Conservation (phyloP, 1,140 invertebrate genomes). For the Drosophila navojoa region DNA sequence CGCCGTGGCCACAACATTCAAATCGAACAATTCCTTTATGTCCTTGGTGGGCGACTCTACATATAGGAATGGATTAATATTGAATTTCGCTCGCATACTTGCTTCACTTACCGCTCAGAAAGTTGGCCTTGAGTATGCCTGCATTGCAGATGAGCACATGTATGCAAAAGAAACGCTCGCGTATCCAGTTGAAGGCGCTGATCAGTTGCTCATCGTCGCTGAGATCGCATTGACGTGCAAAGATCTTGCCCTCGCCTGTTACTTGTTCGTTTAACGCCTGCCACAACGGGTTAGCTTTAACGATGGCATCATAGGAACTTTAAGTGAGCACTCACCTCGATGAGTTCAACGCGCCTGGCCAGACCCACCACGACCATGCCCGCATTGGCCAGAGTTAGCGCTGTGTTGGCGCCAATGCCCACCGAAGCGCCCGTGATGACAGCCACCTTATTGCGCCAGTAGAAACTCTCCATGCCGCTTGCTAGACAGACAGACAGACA, state of each 20-base stretch:
- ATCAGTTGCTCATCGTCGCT: conserved; percentile 86
- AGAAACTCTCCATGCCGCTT: conserved; percentile 84
- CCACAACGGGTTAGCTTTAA: not conserved
- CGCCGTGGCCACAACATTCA: conserved; percentile 86
- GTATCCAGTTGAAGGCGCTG: conserved; percentile 85
- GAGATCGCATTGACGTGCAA: conserved; percentile 85
- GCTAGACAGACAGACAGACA: not conserved
- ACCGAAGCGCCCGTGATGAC: conserved; percentile 88
- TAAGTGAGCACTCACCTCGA: conserved; percentile 82
- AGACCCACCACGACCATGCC: conserved; percentile 87
- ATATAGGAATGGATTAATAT: not conserved
- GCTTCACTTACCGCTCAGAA: conserved; percentile 62
- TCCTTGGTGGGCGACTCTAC: conserved; percentile 73
- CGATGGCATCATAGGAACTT: not conserved
- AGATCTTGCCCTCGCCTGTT: conserved; percentile 73
- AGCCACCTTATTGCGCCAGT: conserved; percentile 87
- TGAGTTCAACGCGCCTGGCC: conserved; percentile 84
- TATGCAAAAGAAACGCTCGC: conserved; percentile 58
- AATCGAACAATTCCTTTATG: conserved; percentile 84
- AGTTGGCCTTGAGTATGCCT: conserved; percentile 77
- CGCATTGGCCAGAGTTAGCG: conserved; percentile 83
- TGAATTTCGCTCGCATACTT: too few species aligned
- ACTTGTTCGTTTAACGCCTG: conserved; percentile 64
- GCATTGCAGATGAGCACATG: conserved; percentile 80
- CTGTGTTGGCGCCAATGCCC: conserved; percentile 86